Evolutionary conservation across 35 echinoderm and acorn worm species (phyloP).

Genomic region (Eucidaris tribuloides): DNA sequence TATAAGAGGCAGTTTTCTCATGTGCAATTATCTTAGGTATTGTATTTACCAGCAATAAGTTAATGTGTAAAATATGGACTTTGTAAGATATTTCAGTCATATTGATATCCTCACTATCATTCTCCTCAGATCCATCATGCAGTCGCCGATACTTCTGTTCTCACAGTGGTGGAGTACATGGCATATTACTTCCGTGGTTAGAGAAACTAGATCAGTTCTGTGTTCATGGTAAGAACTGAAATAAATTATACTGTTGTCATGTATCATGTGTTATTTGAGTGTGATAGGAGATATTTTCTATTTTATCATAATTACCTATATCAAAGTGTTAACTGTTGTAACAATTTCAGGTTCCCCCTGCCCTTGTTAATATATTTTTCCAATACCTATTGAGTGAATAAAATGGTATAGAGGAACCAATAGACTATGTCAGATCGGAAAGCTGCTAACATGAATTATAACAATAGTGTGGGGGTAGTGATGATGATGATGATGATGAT

Average conservation of each 20-base stretch:
- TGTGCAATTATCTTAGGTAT: slow-evolving; percentile 16
- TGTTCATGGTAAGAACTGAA: slow-evolving; percentile 48
- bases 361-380: too few species aligned
- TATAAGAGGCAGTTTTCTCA: too few species aligned
- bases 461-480: background rate
- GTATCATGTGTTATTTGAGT: background rate
- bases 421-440: too few species aligned
- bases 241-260: background rate
- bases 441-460: slow-evolving; percentile 23
- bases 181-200: slow-evolving; percentile 75
- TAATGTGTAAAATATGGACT: background rate
- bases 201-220: slow-evolving; percentile 81
- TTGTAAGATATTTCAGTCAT: too few species aligned
- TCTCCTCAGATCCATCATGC: slow-evolving; percentile 18
- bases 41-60: background rate
- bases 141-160: slow-evolving; percentile 78
- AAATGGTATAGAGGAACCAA: too few species aligned
- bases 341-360: too few species aligned
- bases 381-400: too few species aligned
- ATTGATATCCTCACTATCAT: too few species aligned
- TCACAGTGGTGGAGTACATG: slow-evolving; percentile 88
- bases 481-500: slow-evolving; percentile 43
- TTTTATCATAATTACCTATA: background rate
- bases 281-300: background rate
- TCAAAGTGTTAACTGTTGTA: background rate